Conservation (phyloP, 2,113 vertebrate species). For the Coregonus clupeaformis region DNA sequence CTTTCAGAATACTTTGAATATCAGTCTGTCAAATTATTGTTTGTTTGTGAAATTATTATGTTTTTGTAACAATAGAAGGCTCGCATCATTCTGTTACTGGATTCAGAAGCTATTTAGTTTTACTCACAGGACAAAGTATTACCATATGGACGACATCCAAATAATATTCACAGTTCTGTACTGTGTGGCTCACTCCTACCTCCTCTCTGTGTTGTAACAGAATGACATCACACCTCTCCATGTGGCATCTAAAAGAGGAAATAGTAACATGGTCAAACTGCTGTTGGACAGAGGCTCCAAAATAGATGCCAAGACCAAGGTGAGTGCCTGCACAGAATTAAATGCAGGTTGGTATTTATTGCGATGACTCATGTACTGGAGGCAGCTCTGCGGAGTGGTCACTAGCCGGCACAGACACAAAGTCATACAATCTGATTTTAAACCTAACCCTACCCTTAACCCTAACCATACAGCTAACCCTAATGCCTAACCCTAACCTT, state of each 20-base stretch:
- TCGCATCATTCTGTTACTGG: not conserved
- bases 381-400: no score
- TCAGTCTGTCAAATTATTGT: no score
- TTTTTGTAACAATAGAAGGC: no score
- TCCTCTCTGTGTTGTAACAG: conserved; percentile 59
- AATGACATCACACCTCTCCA: conserved; percentile 97
- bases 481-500: no score
- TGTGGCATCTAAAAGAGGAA: conserved; percentile 94
- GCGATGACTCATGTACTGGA: no score
- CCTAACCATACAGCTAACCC: no score
- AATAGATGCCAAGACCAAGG: conserved; percentile 98
- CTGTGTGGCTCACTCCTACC: not conserved
- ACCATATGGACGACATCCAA: not conserved
- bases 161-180: not conserved
- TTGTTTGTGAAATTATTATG: not conserved
- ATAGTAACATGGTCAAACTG: conserved; percentile 97
- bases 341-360: not conserved
- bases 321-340: conserved; percentile 38
- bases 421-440: no score
- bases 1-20: no score
- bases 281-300: conserved; percentile 93
- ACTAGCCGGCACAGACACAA: no score
- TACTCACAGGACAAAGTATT: not conserved
- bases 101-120: not conserved
- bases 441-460: no score